phyloP scores from a whole-genome alignment of 2,888 invertebrate genomes.

The Reticulitermes lucifugus region DNA sequence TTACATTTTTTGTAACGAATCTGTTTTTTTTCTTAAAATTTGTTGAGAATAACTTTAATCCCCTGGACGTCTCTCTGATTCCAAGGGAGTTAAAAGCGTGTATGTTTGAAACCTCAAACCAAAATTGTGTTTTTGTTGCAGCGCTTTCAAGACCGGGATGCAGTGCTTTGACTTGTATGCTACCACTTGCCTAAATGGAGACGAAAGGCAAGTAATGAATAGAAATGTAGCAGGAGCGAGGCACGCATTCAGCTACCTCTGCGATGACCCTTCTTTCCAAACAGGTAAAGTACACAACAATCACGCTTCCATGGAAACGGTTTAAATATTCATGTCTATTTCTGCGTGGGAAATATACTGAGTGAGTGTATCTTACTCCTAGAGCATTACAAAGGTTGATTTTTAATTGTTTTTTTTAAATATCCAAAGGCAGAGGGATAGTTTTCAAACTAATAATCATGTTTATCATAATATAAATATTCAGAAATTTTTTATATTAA shows the following conservation, averaged over 20 bases:
- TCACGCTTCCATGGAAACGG: not conserved
- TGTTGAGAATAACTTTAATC: no score
- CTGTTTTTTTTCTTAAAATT: no score
- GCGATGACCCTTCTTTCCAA: conserved; percentile 58
- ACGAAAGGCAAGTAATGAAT: conserved; percentile 55
- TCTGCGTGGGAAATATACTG: no score
- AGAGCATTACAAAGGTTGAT: no score
- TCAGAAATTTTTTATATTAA: no score
- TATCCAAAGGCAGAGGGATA: no score
- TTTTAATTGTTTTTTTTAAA: no score
- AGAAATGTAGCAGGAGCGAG: conserved; percentile 58
- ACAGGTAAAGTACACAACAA: conserved; percentile 53
- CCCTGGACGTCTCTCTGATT: not conserved
- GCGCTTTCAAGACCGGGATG: conserved; percentile 60
- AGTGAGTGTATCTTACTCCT: no score
- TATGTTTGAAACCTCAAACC: not conserved
- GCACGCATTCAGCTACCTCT: conserved; percentile 58
- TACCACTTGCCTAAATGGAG: conserved; percentile 55
- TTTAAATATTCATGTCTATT: no score
- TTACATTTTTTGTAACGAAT: no score
- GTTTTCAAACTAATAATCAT: no score
- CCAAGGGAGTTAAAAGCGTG: not conserved
- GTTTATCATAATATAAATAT: no score
- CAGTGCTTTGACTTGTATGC: conserved; percentile 58
- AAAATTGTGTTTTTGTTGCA: conserved; percentile 52